phyloP scores from a whole-genome alignment of 1,140 invertebrate species.

The Hyles vespertilio region DNA sequence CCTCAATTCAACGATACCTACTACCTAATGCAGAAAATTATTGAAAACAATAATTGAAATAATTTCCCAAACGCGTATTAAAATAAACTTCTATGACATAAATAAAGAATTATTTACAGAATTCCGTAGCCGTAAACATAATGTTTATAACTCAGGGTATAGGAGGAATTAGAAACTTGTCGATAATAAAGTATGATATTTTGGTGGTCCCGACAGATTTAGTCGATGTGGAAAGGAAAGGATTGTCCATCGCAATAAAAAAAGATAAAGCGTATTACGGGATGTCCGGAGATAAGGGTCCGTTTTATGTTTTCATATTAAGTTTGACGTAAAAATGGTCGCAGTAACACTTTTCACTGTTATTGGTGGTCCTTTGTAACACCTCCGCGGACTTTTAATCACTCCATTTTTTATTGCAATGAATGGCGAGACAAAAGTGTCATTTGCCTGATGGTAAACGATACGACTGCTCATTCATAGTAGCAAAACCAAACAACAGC shows the following conservation, averaged over 20 bases:
- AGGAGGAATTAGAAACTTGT: conserved; percentile 21
- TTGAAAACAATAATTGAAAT: too few relatives aligned
- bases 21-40: too few relatives aligned
- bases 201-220: conserved; percentile 17
- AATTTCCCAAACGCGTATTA: too few relatives aligned
- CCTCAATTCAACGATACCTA: too few relatives aligned
- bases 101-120: too few relatives aligned
- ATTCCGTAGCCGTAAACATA: conserved; percentile 1
- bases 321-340: conserved; percentile 58
- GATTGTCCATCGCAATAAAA: conserved; percentile 62
- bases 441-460: too few relatives aligned
- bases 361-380: conserved; percentile 40
- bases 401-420: too few relatives aligned
- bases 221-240: conserved; percentile 37
- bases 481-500: too few relatives aligned
- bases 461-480: too few relatives aligned
- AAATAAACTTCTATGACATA: too few relatives aligned
- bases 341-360: conserved; percentile 44
- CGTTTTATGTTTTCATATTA: conserved; percentile 62
- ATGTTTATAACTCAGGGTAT: conserved; percentile 16
- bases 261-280: conserved; percentile 63
- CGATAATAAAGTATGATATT: conserved; percentile 34
- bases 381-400: not conserved
- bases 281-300: conserved; percentile 58
- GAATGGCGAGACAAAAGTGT: too few relatives aligned